Percentiles rank a stretch among this genome's conserved stretches.
Conservation (phyloP, 2,888 invertebrate genomes). For the Adelphocoris suturalis region DNA sequence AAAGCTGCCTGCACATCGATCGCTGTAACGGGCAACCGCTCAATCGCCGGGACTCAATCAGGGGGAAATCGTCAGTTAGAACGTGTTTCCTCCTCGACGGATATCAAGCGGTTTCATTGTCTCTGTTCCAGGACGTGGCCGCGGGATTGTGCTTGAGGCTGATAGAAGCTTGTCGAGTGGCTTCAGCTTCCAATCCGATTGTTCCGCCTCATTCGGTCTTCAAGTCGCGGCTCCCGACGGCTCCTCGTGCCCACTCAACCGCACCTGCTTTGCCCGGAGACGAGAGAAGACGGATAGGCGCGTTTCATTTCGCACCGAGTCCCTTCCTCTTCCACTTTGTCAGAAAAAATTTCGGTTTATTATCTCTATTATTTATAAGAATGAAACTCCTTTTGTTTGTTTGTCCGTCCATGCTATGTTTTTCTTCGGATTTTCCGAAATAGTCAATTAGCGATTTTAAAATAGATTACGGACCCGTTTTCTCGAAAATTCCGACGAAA, state of each 20-base stretch:
- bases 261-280: slow-evolving; percentile 10
- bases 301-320: background rate
- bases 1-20: background rate
- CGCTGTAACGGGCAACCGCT: background rate
- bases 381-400: too few species aligned
- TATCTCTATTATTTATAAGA: too few species aligned
- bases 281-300: slow-evolving; percentile 10
- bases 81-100: slow-evolving; percentile 23
- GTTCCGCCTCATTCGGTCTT: slow-evolving; percentile 34
- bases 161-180: background rate
- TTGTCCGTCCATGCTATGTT: too few species aligned
- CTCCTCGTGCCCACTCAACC: slow-evolving; percentile 1
- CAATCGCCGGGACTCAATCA: background rate
- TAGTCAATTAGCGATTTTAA: too few species aligned
- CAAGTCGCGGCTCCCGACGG: background rate
- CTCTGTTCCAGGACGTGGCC: background rate
- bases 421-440: too few species aligned
- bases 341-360: too few species aligned
- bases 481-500: too few species aligned
- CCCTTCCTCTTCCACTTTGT: background rate
- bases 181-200: background rate
- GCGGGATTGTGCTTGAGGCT: background rate
- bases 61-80: background rate
- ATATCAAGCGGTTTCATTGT: background rate
- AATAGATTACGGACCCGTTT: too few species aligned